Conservation (phyloP, 2,113 vertebrate species). For the Balaenoptera acutorostrata region DNA sequence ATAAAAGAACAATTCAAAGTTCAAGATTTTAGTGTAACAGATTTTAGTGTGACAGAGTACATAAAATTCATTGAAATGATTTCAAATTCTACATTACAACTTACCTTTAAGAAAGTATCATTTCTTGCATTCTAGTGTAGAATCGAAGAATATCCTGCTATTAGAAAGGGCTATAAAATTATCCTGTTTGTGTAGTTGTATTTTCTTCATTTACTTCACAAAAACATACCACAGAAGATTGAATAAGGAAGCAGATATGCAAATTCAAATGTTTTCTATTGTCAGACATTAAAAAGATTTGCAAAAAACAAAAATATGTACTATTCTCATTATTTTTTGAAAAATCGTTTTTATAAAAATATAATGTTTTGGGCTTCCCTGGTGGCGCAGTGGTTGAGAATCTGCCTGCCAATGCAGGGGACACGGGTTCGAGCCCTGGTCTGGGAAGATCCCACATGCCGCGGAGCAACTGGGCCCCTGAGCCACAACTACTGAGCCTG, state of each 20-base stretch:
- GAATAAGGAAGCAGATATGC: background rate
- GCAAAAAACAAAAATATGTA: background rate
- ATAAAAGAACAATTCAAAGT: background rate
- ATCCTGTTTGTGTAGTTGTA: background rate
- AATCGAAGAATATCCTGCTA: background rate
- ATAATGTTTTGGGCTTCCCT: too few species aligned
- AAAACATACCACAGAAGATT: background rate
- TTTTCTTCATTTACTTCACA: too few species aligned
- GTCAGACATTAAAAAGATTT: too few species aligned
- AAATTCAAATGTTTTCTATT: too few species aligned
- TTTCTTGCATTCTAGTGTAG: background rate
- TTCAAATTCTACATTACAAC: background rate
- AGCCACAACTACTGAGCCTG: too few species aligned
- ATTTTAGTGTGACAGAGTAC: background rate
- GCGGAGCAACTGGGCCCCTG: too few species aligned
- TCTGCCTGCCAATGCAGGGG: too few species aligned
- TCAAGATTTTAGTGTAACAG: background rate
- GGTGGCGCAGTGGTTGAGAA: too few species aligned
- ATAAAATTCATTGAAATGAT: background rate
- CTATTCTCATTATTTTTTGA: background rate
- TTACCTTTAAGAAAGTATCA: background rate
- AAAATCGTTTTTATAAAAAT: background rate
- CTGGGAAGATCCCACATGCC: too few species aligned
- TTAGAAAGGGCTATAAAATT: background rate
- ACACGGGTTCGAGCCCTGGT: too few species aligned